Percentiles rank a stretch among this genome's conserved stretches.
These are phyloP conservation scores for Dione juno DNA, from an alignment of 2,888 invertebrate species.

Conservation along the genomic window DNA sequence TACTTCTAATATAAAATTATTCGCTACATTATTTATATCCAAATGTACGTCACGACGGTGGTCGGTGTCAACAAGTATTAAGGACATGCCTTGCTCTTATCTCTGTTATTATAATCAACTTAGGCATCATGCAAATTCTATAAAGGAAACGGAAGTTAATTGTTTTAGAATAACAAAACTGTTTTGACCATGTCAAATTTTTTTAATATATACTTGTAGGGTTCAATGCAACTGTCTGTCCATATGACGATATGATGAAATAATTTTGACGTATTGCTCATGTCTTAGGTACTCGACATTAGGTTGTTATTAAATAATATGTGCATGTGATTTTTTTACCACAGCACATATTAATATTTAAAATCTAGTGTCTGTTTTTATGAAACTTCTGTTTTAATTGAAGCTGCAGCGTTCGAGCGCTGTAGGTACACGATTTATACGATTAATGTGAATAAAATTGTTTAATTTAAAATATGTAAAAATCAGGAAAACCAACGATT, in stretches of 20 bases:
- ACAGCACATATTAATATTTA: too few species aligned
- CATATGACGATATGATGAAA: background rate
- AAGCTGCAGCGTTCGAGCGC: too few species aligned
- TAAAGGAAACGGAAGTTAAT: conserved; percentile 12
- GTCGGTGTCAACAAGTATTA: background rate
- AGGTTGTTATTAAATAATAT: too few species aligned
- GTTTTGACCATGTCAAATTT: conserved; percentile 4
- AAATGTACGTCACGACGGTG: background rate
- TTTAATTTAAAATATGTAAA: too few species aligned
- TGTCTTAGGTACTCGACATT: background rate
- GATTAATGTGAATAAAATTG: too few species aligned
- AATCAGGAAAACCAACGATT: too few species aligned
- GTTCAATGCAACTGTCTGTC: background rate
- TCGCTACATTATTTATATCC: background rate
- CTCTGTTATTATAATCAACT: background rate
- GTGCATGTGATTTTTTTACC: too few species aligned
- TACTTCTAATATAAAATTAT: too few species aligned
- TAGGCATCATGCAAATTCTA: background rate
- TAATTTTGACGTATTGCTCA: background rate
- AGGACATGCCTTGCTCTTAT: background rate
- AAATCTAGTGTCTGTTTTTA: too few species aligned
- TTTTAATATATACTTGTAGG: background rate
- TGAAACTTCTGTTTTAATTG: too few species aligned
- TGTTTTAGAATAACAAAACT: conserved; percentile 7
- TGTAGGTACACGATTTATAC: too few species aligned